Conservation (phyloP, 2,888 invertebrate species). For the Poecilobothrus nobilitatus region DNA sequence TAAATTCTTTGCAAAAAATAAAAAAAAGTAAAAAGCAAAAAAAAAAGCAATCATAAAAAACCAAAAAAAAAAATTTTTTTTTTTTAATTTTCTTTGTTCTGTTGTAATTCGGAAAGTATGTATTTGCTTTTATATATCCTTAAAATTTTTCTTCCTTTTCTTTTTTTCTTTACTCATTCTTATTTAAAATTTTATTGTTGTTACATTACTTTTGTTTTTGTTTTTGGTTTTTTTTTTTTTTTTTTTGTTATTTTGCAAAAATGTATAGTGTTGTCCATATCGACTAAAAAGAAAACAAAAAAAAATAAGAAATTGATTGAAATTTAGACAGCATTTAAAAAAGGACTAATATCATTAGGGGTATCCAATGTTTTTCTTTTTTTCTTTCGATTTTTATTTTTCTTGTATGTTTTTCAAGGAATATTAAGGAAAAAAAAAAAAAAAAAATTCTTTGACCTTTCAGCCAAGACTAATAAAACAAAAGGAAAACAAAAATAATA, state of each 20-base stretch:
- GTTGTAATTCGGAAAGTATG: not conserved
- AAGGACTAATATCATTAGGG: constrained; percentile 6
- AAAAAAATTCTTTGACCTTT: not conserved
- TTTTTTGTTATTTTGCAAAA: not conserved
- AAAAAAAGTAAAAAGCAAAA: not conserved
- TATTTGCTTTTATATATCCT: too few relatives aligned
- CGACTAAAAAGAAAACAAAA: not conserved
- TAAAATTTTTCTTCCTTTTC: not conserved
- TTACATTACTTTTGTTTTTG: too few relatives aligned
- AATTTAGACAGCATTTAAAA: constrained; percentile 6
- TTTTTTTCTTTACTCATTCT: not conserved
- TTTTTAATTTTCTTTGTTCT: not conserved
- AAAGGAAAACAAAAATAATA: not conserved
- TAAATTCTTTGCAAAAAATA: not conserved
- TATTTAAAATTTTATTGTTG: not conserved
- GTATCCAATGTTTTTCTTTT: not conserved
- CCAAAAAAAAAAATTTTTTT: not conserved
- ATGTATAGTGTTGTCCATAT: not conserved
- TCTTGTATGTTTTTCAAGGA: too few relatives aligned
- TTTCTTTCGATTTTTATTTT: too few relatives aligned
- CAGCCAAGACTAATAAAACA: constrained; percentile 3
- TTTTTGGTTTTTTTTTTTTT: too few relatives aligned
- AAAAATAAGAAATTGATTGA: constrained; percentile 1
- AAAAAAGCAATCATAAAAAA: not conserved
- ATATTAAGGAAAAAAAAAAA: too few relatives aligned